phyloP scores from a whole-genome alignment of 2,797 vertebrate species.

The Tangara arthus region DNA sequence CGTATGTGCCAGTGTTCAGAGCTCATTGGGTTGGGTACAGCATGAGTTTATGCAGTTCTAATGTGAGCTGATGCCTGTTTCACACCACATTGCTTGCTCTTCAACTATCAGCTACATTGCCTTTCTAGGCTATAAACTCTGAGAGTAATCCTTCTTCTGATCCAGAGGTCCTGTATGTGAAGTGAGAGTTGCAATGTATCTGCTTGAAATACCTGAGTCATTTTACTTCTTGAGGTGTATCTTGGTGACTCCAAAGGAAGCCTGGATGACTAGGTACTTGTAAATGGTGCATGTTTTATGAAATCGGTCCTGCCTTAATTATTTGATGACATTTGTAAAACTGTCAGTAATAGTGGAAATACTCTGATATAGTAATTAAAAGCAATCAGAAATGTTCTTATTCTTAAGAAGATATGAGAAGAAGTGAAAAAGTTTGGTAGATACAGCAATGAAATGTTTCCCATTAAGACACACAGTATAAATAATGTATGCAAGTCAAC shows the following conservation, averaged over 20 bases:
- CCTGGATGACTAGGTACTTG: neutral
- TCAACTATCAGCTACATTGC: neutral
- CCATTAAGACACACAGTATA: neutral
- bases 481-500: neutral
- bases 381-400: neutral
- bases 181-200: neutral
- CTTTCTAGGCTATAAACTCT: neutral
- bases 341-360: neutral
- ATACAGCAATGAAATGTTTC: neutral
- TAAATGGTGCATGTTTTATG: neutral
- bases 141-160: neutral
- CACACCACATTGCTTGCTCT: neutral
- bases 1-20: accelerated
- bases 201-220: neutral
- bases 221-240: neutral
- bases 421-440: neutral
- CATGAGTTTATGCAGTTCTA: neutral
- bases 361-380: neutral
- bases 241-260: neutral
- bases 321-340: neutral
- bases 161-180: neutral
- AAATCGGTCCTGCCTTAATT: neutral
- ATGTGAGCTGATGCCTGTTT: neutral
- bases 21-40: neutral
- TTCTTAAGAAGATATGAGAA: neutral